These are phyloP conservation scores for Frankliniella intonsa DNA, from an alignment of 2,888 invertebrate genomes.

Conservation along the genomic window DNA sequence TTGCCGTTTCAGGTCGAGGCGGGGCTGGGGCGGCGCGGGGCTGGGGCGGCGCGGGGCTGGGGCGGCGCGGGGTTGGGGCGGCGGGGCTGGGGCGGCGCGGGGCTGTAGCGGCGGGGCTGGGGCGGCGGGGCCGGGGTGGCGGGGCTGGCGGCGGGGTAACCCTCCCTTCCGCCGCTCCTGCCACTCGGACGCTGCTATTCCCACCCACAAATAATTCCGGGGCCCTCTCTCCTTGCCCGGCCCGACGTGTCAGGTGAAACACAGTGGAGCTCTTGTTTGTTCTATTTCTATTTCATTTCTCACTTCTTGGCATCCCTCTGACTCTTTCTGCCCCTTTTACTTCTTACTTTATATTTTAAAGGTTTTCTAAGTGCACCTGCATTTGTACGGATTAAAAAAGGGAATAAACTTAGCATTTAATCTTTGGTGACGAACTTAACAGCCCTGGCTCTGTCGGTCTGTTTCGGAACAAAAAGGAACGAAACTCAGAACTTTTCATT, in stretches of 20 bases:
- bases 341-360: background rate
- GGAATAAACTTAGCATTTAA: too few relatives aligned
- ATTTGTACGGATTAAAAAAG: too few relatives aligned
- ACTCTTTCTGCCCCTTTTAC: background rate
- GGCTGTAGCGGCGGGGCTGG: background rate
- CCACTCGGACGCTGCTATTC: slow-evolving; percentile 2
- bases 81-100: background rate
- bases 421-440: too few relatives aligned
- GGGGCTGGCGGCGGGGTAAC: background rate
- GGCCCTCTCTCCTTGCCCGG: background rate
- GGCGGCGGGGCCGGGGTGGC: background rate
- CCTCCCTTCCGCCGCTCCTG: background rate
- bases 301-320: background rate
- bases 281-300: background rate
- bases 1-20: too few relatives aligned
- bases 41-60: background rate
- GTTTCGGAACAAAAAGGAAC: too few relatives aligned
- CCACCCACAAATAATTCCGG: slow-evolving; percentile 8
- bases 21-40: background rate
- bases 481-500: too few relatives aligned
- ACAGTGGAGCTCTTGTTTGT: background rate
- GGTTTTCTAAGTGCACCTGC: too few relatives aligned
- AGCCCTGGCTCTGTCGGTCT: too few relatives aligned
- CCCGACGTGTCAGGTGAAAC: background rate
- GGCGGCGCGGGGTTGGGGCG: too few relatives aligned